Base-by-base conservation (phyloP, 2,797 vertebrate species). In the Chelonia mydas region DNA sequence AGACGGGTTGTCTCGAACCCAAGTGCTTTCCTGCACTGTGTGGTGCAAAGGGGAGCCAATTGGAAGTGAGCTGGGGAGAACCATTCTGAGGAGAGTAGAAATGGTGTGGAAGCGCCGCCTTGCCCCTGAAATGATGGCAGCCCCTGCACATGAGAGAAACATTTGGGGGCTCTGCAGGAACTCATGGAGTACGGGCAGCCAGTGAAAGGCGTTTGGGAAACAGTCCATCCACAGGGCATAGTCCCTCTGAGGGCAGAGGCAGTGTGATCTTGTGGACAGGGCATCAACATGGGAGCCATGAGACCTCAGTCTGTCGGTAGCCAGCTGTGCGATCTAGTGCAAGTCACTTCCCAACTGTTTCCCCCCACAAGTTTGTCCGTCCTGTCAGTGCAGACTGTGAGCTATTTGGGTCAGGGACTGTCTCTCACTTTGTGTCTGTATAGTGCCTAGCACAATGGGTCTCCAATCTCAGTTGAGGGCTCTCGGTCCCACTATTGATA, bases 131-230 rank as follows among this genome's bases (percentile, higher is more conserved):
- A 83, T 33, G 57, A 45, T 51, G 45, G 8, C 86, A 72, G 45
- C 17, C 50, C 0, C 61, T 81, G 27, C 41, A 27, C 27, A 19
- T 53, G n/a, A 7, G 1, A 6, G 45, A 45, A 74, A 28, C 2
- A 8, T 47, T 31, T 17, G 15, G 11, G 80, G 23, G 55, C 49
- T 78, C 33, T 74, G 13, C 37, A 55, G 55, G 72, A 87, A 51
- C 27, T 11, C 3, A 6, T 41, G 49, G 19, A 16, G 7, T 74
- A 25, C 12, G 23, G 68, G 37, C 41, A 45, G 37, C 19, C 59
- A 6, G 21, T 2, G 81, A 11, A 55, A 91, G 51, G n/a, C 19
- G 3, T 11, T 47, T 23, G 8, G 51, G 51, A 45, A 72, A 11
- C 81, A 11, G 33, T 47, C 16, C 23, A 16, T 61, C 45, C 1